Base-by-base conservation (phyloP, 2,888 invertebrate genomes). In the Stenotaenia linearis region DNA sequence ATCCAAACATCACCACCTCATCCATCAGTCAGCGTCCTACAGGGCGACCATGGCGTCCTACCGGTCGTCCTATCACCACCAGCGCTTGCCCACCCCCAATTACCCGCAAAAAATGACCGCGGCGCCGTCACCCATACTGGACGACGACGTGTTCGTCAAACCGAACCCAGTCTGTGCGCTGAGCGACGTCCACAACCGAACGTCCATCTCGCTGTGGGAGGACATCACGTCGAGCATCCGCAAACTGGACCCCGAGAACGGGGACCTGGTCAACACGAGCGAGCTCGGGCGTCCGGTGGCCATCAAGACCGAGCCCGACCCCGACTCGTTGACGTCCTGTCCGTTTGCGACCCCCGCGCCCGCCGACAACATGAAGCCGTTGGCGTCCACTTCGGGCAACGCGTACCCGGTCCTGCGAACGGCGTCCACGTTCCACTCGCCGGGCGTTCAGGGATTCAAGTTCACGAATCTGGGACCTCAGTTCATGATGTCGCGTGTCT, bases 141-240 rank as follows among this genome's bases (percentile, higher is more conserved):
- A 92, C 86, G 95, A 95, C 87, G 95, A 95, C 88, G 92, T 93
- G 79, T 95, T 93, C 88, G 91, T 94, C 83, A 91, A 94, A 84
- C 84, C 84, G 10, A 82, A 83, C 35, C 93, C 94, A 37, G 81
- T 83, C 50, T 50, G 40, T 75, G 21, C 40, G 1, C 56, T 76
- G n/a, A 18, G 32, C n/a, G 23, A 28, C 30, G 32, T 28, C 75
- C 25, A 28, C 30, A 69, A 61, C 21, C 32, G 32, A 74, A 69
- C 77, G 18, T 32, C 79, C 30, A 35, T 75, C 40, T n/a, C 77
- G 25, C 90, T 95, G 61, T 95, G 95, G 95, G 95, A 95, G 88
- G 95, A 95, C 88, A 94, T 95, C 86, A 92, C 94, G 82, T 93
- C 93, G 86, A 94, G 94, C 85, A 94, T 95, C 87, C 91, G 94